Evolutionary conservation across 2,888 invertebrate species (phyloP), one percentile per base, ranked within the genome.

Genomic region (Chorisops tibialis): DNA sequence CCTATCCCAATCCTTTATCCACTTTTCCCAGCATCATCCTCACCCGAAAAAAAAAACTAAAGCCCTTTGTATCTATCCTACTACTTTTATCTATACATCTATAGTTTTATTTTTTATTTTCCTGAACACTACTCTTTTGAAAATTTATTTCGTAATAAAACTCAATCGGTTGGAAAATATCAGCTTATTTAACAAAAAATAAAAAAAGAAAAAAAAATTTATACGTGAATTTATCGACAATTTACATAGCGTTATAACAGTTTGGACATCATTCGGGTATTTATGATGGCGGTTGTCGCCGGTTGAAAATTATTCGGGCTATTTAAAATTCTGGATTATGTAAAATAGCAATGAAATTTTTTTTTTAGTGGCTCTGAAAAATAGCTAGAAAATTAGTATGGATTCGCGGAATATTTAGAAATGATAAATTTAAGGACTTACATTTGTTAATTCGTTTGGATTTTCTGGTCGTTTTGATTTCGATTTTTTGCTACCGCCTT

Each of bases 391-490:
- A 43, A 47, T 21, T 18, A 18, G 18, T 16, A 11, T 21, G n/a
- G n/a, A n/a, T n/a, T n/a, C n/a, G n/a, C 16, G 16, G 2, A 19
- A 19, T 4, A 47, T 21, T 16, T n/a, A 50, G 22, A 52, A 48
- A 59, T 65, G n/a, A n/a, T n/a, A n/a, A n/a, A n/a, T n/a, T n/a
- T n/a, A 1, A 30, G 30, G 30, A 30, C 63, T 66, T 63, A 67
- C 63, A 37, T 63, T 22, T 61, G 58, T 43, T 74, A 68, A 62
- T 70, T 79, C 78, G 3, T 9, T 50, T 19, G 50, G 9, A 24
- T 7, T 14, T 43, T 24, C 24, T 4, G 16, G 24, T 35, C 30
- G 24, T 21, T 38, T 59, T 9, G 19, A 18, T 14, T 59, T 35
- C n/a, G 19, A 7, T 38, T 59, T 59, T 19, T 35, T 35, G 6